Evolutionary conservation across 2,113 vertebrate species (phyloP), one percentile per base, ranked within the genome.

Genomic region (Centropus bengalensis): DNA sequence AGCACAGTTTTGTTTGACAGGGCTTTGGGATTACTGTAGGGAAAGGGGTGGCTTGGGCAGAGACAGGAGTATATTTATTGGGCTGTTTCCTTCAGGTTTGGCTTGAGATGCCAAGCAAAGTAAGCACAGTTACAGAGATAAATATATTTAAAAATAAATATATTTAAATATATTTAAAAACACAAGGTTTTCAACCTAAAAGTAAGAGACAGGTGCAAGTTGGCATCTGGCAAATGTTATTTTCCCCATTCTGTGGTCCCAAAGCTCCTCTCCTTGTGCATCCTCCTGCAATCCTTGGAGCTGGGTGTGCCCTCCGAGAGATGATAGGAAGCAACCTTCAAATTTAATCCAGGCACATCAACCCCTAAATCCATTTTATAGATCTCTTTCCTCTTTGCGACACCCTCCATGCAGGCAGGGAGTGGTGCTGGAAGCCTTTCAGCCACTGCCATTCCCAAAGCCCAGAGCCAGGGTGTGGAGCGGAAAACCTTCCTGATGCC

Each of bases 331-430:
- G 3, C 30, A 66, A 28, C 15, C 20, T 23, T 52, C 9, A 44
- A 4, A 33, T n/a, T 47, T 24, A 14, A 66, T 13, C 2, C 7
- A 8, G 8, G 1, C 55, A 8, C 26, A 18, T 8, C 17, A 6
- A 1, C 4, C 8, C 10, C 13, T 7, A 49, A 10, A 32, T 4
- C 8, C 10, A 3, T 58, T 70, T 49, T 4, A 12, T 3, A n/a
- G 14, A 13, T 0, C 0, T 68, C 59, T 45, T 21, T 51, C 14
- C 21, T 27, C 15, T 52, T 26, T 28, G 19, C 0, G 7, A 30
- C 32, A 11, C 22, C 6, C 28, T 56, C 33, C 4, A 1, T 1
- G 3, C 20, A 20, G 14, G 33, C 67, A 86, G 88, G n/a, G 76
- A 63, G 63, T 5, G 58, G 45, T 28, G 26, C 42, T 70, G 86